Evolutionary conservation across 2,888 invertebrate genomes (phyloP), one percentile per base, ranked within the genome.

Genomic region (Zhuqinia jingwanae): DNA sequence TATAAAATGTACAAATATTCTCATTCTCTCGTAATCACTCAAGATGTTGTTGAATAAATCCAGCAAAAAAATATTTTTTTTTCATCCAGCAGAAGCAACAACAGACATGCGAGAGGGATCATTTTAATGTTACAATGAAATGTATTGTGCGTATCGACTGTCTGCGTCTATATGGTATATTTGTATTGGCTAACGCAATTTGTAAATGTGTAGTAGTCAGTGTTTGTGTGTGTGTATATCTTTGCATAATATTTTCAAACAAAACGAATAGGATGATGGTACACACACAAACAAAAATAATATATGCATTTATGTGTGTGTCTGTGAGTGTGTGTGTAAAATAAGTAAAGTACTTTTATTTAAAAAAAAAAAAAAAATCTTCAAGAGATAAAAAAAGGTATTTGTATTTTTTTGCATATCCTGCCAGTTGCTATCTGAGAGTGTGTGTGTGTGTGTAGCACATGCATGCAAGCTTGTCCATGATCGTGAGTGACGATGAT

Each of bases 381-480:
- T 78, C 63, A 63, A 47, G 27, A 83, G 75, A 84, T 36, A 56
- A 70, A 47, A 50, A 73, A 65, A 58, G 68, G 77, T 83, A 25
- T 22, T 53, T 60, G 56, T 82, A n/a, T n/a, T n/a, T 84, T 84
- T 84, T 68, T 84, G 84, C 84, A 84, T 84, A 84, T 84, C 84
- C 84, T 84, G 84, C 58, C 60, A 47, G 73, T 75, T 58, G 36
- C 8, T 36, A 36, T 36, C 36, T 36, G 36, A 6, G 50, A 17
- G 47, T 53, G 53, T 13, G 60, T 65, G 36, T 36, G 50, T 30
- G 47, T 53, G 53, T 13, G 60, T 65, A 65, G 17, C n/a, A 65
- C 65, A 45, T 79, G 78, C 63, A 79, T 73, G 58, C 60, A 53
- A 58, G 20, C 42, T 76, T 58, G 25, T 76, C 76, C 76, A 58